Conservation (phyloP, 2,797 vertebrate species). For the Eptatretus atami region DNA sequence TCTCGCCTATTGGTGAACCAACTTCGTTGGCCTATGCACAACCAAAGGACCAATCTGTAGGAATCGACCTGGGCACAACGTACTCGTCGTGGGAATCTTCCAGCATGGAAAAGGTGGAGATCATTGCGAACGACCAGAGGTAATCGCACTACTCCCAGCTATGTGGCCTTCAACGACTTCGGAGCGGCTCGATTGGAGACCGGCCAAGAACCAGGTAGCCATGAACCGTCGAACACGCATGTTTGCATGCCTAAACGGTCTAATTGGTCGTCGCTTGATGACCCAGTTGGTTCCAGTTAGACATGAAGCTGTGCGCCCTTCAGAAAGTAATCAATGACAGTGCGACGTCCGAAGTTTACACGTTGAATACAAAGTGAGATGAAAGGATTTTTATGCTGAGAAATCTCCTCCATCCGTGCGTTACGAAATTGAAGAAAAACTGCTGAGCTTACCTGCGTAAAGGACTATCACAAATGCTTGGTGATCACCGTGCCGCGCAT, state of each 20-base stretch:
- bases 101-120: constrained; percentile 34
- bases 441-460: constrained; percentile 15
- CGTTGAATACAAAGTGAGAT: constrained; percentile 10
- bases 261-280: background rate
- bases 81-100: constrained; percentile 25
- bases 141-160: constrained; percentile 12
- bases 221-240: constrained; percentile 10
- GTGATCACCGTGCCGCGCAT: constrained; percentile 11
- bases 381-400: constrained; percentile 10
- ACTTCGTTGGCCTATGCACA: too few species aligned
- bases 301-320: constrained; percentile 9
- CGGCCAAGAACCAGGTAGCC: constrained; percentile 10
- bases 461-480: constrained; percentile 11
- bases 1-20: too few species aligned
- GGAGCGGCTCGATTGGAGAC: constrained; percentile 9
- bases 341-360: constrained; percentile 10
- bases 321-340: constrained; percentile 7
- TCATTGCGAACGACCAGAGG: constrained; percentile 1
- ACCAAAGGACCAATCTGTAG: constrained; percentile 30
- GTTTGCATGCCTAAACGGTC: too few species aligned
- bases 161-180: constrained; percentile 8
- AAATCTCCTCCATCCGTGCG: constrained; percentile 10
- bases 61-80: constrained; percentile 19
- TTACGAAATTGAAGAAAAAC: constrained; percentile 7
- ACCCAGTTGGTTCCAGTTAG: constrained; percentile 6